Percentiles rank a stretch among this genome's conserved stretches.
These are phyloP conservation scores for Gymnothorax reevesii DNA, from an alignment of 2,797 vertebrate genomes.

Conservation along the genomic window DNA sequence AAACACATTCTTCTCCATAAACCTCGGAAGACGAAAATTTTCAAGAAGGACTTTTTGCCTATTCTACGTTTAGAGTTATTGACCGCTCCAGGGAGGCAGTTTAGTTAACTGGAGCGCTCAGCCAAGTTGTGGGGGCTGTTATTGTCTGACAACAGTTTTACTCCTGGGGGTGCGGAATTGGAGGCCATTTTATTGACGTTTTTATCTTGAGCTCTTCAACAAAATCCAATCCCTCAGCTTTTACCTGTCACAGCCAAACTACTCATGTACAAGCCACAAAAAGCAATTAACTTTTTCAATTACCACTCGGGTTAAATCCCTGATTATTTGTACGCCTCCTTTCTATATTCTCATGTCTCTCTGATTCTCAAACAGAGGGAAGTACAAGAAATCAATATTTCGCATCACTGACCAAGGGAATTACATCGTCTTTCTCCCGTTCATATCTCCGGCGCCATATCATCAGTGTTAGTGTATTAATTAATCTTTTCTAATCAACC, in stretches of 20 bases:
- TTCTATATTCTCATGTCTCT: not conserved
- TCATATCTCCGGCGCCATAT: slow-evolving; percentile 22
- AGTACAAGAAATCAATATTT: slow-evolving; percentile 13
- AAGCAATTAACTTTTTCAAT: slow-evolving; percentile 21
- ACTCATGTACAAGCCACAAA: not conserved
- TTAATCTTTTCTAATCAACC: not conserved
- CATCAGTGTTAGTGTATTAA: not conserved
- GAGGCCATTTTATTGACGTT: slow-evolving; percentile 14
- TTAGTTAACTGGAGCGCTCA: not conserved
- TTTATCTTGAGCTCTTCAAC: not conserved
- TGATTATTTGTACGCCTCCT: not conserved
- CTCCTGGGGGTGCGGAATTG: not conserved
- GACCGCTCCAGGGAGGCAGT: not conserved
- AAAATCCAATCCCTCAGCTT: not conserved
- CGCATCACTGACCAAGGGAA: not conserved
- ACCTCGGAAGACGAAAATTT: not conserved
- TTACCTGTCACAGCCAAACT: slow-evolving; percentile 1
- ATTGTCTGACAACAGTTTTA: slow-evolving; percentile 9
- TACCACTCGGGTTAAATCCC: not conserved
- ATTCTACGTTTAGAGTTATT: not conserved
- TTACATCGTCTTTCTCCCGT: not conserved
- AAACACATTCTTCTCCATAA: not conserved
- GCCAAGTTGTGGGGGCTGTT: slow-evolving; percentile 4
- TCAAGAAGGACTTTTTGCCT: not conserved
- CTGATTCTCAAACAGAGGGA: not conserved